Evolutionary conservation across 2,888 invertebrate genomes (phyloP).

Genomic region (Melikaiella ostensackeni): DNA sequence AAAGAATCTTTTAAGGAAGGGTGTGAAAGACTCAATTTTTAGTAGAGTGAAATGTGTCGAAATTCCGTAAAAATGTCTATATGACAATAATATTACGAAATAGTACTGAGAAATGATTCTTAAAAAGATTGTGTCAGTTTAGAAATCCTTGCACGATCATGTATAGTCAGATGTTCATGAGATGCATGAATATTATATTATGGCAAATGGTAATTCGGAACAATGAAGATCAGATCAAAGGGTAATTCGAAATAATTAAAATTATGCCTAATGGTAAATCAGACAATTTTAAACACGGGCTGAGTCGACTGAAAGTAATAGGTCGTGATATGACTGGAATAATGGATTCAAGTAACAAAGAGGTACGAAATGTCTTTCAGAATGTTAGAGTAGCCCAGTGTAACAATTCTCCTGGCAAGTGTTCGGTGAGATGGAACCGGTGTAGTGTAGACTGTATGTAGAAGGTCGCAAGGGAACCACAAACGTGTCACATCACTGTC

Average conservation of each 20-base stretch:
- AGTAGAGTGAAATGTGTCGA: not conserved
- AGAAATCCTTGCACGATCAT: not conserved
- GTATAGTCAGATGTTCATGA: too few species aligned
- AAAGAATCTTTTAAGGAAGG: not conserved
- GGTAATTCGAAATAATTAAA: too few species aligned
- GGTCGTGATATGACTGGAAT: not conserved
- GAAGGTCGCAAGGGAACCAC: conserved; percentile 63
- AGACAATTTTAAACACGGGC: too few species aligned
- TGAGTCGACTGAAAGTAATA: not conserved
- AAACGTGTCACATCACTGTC: conserved; percentile 66
- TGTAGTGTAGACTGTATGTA: conserved; percentile 43
- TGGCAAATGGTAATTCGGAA: too few species aligned
- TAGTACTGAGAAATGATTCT: not conserved
- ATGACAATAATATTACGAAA: too few species aligned
- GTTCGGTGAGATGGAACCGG: conserved; percentile 44
- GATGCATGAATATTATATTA: too few species aligned
- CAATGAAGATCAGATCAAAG: too few species aligned
- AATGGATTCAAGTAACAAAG: conserved; percentile 18
- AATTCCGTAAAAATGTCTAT: not conserved
- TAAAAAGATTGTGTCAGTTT: not conserved
- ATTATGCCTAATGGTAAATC: too few species aligned
- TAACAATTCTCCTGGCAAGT: conserved; percentile 26
- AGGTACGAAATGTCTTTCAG: conserved; percentile 19
- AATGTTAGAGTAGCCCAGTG: conserved; percentile 34
- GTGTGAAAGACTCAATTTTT: not conserved